Base-by-base conservation (phyloP, 2,797 vertebrate genomes). In the Mormyrops boulengeri region DNA sequence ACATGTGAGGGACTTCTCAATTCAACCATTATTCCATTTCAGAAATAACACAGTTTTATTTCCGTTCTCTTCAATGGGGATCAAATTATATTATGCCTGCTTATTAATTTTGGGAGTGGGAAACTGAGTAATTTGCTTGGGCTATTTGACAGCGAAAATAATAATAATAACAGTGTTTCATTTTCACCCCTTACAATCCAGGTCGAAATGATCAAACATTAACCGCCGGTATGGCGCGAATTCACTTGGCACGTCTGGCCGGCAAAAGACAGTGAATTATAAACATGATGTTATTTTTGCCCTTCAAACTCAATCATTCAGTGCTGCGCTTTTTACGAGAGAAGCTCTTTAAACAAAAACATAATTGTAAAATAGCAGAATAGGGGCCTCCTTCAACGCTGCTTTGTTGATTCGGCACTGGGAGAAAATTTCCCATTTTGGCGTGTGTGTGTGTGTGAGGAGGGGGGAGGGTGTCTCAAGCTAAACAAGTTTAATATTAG, bases 141-240 rank as follows among this genome's bases (percentile, higher is more conserved):
- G 73, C 73, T 80, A 80, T 80, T 80, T 80, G 73, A 80, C 73
- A 80, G 73, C 14, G 38, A 80, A 44, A 80, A 80, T 80, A 80
- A 80, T 80, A 77, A 77, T 38, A 80, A 38, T 19, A 80, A 80
- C 34, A 44, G 38, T 17, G 17, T 80, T 44, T 44, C 73, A 80
- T 80, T 80, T 80, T 80, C 38, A 80, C 38, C 73, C 73, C 73
- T 8, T 19, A 80, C 73, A 80, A 80, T 80, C 17, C 73, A 80
- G 73, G 73, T 80, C 14, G 73, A 80, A 41, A 44, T 80, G 73
- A 80, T 80, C 34, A 80, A 44, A 80, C 73, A n/a, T 80, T 80
- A 80, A 41, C 34, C 4, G 17, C 2, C 17, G 34, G 38, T 44
- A 3, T 44, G 17, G 38, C 44, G 34, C 5, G 1, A 8, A 44